Evolutionary conservation across 2,888 invertebrate species (phyloP), one percentile per base, ranked within the genome.

Genomic region (Lasioglossum calceatum): DNA sequence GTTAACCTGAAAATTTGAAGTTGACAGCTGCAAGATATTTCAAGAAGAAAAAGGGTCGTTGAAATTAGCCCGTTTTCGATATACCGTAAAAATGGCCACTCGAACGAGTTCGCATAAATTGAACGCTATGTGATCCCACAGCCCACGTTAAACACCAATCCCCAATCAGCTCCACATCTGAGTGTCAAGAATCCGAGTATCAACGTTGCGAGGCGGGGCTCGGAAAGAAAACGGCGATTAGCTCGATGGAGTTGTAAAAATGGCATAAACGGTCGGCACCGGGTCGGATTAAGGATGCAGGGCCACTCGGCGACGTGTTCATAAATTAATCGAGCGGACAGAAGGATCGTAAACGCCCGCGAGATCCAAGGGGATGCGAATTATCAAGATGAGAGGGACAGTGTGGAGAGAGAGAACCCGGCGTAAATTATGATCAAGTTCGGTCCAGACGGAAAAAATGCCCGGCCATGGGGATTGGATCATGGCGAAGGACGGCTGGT

Each of bases 401-500:
- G 16, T 23, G 27, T 4, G 19, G 64, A 27, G 64, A 27, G 61
- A 32, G 64, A 32, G 64, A 5, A 5, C 8, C 16, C 3, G 44
- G 27, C 61, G 86, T 88, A 81, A 90, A 89, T 88, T 88, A 87
- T 75, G 86, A 81, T 70, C 83, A 75, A 79, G 83, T 82, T 83
- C 76, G 84, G 87, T 61, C 82, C 87, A 87, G 85, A 89, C 85
- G 87, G 77, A 85, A 90, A 87, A 88, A 90, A 85, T 85, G 76
- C 50, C 75, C 81, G 90, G 47, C 90, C 90, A 75, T 89, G 88
- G 61, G 67, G 84, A 89, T 88, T 67, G 86, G 80, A 87, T 89
- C 87, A 86, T 84, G 74, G 77, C 87, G 89, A 91, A 91, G 89
- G 90, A 87, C 87, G 81, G 58, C 88, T 72, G 64, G 84, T 74